Evolutionary conservation across 2,113 vertebrate species (phyloP), one percentile per base, ranked within the genome.

Genomic region (Limanda limanda): DNA sequence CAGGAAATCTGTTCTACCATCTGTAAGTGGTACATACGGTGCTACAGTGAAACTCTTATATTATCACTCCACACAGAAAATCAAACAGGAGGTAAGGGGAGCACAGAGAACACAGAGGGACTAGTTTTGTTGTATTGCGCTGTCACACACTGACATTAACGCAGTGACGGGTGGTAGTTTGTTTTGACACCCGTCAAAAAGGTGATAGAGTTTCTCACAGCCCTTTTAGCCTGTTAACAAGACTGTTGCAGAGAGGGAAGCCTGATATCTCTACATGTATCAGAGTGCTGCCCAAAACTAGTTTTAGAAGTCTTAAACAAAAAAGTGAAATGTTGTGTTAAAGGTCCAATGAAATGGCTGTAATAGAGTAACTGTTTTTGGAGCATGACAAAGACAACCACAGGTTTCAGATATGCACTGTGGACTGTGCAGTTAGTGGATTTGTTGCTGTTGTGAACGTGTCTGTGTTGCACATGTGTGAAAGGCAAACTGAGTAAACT

Each of bases 31-130:
- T 48, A 51, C 15, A n/a, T 55, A 55, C 71, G 70, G 20, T 84
- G 84, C 85, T 86, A 86, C 86, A 84, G 64, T 79, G 66, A 59
- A 65, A 78, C 64, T 78, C 74, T 48, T n/a, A 70, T 24, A 70
- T 7, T 5, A 23, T 57, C 23, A 65, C 17, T 37, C 23, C 5
- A 31, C 60, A 58, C 17, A 15, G 72, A 24, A 64, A 15, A 15
- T 70, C 7, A 62, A 25, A 5, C 1, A 61, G 37, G 23, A 48
- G 17, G 15, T 69, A 2, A 35, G 52, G 55, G 52, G 55, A n/a
- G 23, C 58, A 24, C 1, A 52, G 1, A 55, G 18, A 57, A 31
- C 14, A 48, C 23, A 48, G n/a, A 40, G 2, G 55, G 11, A 6
- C 4, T 71, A 4, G 20, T 51, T 58, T 45, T 0, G 13, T 18